A percentile compares a stretch with the other conserved stretches of the same genome.
phyloP scores from a whole-genome alignment of 2,113 vertebrate species.

The Chlamydotis undulata region DNA sequence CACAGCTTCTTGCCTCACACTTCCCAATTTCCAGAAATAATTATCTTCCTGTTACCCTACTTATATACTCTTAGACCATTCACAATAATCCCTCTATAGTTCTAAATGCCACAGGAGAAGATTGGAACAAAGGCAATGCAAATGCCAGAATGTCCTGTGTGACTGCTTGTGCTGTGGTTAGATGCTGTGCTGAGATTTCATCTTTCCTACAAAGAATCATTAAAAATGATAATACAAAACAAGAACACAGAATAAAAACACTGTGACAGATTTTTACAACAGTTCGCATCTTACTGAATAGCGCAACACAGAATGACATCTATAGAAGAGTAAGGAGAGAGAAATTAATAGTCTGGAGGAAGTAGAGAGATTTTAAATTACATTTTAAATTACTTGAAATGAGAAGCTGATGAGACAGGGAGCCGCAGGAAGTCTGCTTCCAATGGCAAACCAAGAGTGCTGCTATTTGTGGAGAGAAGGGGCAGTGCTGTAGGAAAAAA shows the following conservation, averaged over 20 bases:
- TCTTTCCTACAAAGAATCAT: conserved; percentile 50
- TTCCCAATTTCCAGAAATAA: conserved; percentile 52
- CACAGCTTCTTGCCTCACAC: not conserved
- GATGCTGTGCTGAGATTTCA: conserved; percentile 42
- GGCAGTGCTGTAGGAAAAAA: conserved; percentile 44
- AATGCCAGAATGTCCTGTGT: conserved; percentile 56
- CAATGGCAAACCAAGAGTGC: conserved; percentile 65
- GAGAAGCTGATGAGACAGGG: conserved; percentile 65
- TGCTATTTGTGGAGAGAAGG: conserved; percentile 68
- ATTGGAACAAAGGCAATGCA: conserved; percentile 65
- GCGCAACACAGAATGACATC: conserved; percentile 27
- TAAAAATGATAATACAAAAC: conserved; percentile 47
- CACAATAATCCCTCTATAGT: conserved; percentile 39
- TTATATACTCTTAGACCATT: conserved; percentile 29
- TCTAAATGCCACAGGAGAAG: conserved; percentile 48
- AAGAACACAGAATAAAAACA: conserved; percentile 30
- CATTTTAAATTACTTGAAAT: conserved; percentile 72
- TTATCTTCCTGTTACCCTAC: conserved; percentile 39
- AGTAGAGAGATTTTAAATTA: conserved; percentile 66
- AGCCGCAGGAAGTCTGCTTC: conserved; percentile 64
- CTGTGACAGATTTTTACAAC: conserved; percentile 31
- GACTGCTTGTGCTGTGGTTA: conserved; percentile 35
- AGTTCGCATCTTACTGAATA: not conserved
- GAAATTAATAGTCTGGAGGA: conserved; percentile 68
- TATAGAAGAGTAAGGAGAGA: conserved; percentile 42